Evolutionary conservation across 2,797 vertebrate genomes (phyloP), one percentile per base, ranked within the genome.

Genomic region (Gallirallus australis): DNA sequence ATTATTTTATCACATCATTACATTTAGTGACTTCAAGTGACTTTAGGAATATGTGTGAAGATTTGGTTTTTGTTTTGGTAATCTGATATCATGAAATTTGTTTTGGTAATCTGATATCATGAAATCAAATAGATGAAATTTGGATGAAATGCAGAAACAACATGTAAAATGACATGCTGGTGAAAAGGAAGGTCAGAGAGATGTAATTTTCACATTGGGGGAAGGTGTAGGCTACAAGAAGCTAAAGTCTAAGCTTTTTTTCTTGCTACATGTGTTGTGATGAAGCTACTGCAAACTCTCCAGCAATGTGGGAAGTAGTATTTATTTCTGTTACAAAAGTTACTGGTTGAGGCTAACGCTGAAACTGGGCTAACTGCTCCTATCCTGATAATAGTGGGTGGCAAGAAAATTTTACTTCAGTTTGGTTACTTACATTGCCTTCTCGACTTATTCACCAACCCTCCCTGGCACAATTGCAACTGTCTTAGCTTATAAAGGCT

Each of bases 1-100:
- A 83, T 90, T 5, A 47, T 92, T 95, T 94, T 84, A 82, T 87
- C 79, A 64, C 71, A 66, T 28, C 48, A 60, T 68, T 87, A 77
- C 35, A 57, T 95, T 92, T 91, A 85, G 68, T 63, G 11, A 48
- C 78, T 94, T 93, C 56, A 82, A 56, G 59, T 80, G 45, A 68
- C 66, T 93, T 87, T 82, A 57, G 52, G 54, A 70, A 50, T 75
- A 78, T 52, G 33, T 82, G 24, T 86, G 66, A 64, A 60, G 28
- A 73, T 84, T 82, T 93, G 12, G 6, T 60, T 72, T 76, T 85
- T 75, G 19, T 86, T 91, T 47, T 70, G 12, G 40, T 85, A 66
- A 64, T 89, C 57, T 73, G 75, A 37, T 68, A 92, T 57, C 16
- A n/a, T n/a, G n/a, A n/a, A n/a, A n/a, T 76, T 85, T 75, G 19